These are phyloP conservation scores for Lytechinus variegatus DNA, from an alignment of 35 echinoderm and acorn worm genomes.

Conservation along the genomic window DNA sequence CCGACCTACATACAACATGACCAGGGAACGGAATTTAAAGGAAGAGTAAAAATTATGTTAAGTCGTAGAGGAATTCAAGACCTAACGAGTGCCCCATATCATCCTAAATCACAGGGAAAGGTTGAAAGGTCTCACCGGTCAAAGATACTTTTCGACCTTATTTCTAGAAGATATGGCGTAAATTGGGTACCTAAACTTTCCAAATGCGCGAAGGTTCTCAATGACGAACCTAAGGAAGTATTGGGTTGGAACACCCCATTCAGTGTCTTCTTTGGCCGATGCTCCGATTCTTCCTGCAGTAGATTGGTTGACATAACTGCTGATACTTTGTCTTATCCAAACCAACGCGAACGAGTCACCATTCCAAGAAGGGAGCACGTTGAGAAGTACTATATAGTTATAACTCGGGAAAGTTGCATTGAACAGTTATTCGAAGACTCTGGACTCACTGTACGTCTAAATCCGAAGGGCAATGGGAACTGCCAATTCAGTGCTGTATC, in stretches of 20 bases:
- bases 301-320: conserved; percentile 41
- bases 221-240: conserved; percentile 50
- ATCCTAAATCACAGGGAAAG: conserved; percentile 37
- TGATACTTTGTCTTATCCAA: conserved; percentile 43
- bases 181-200: conserved; percentile 34
- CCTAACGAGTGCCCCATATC: conserved; percentile 51
- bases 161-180: not conserved
- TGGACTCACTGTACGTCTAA: conserved; percentile 45
- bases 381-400: conserved; percentile 39
- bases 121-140: conserved; percentile 38
- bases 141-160: conserved; percentile 38
- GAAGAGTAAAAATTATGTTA: conserved; percentile 19
- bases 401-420: conserved; percentile 48
- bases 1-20: too few relatives aligned
- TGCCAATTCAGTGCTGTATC: conserved; percentile 52
- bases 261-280: conserved; percentile 39
- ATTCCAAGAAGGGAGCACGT: conserved; percentile 22
- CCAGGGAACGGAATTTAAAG: not conserved
- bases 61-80: not conserved
- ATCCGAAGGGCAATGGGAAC: conserved; percentile 39
- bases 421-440: conserved; percentile 43
- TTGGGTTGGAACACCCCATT: conserved; percentile 46
- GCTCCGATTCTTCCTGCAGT: not conserved
- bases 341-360: conserved; percentile 31
- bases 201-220: conserved; percentile 37